Percentiles rank a stretch among this genome's conserved stretches.
Conservation (phyloP, 2,113 vertebrate genomes). For the Rhea americana region DNA sequence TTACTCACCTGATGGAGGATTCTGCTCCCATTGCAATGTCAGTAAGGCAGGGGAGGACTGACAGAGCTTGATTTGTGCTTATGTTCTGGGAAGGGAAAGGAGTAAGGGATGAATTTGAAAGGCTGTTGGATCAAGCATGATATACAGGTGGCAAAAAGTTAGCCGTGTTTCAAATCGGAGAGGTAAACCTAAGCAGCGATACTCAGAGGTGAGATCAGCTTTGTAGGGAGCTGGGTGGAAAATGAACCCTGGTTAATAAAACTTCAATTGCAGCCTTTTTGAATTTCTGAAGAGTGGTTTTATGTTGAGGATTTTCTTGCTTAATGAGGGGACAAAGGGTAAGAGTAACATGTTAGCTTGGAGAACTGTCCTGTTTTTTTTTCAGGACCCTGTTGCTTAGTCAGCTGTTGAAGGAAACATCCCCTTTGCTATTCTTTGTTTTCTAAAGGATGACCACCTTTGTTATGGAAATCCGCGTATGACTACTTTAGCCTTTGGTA, state of each 20-base stretch:
- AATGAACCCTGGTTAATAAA: not conserved
- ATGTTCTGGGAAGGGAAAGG: not conserved
- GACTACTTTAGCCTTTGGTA: not conserved
- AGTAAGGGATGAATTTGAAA: not conserved
- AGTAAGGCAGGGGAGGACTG: not conserved
- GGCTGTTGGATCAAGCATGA: not conserved
- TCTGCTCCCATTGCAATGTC: not conserved
- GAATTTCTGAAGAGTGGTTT: not conserved
- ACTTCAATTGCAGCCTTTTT: not conserved
- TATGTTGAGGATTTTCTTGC: not conserved
- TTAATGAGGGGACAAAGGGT: no score
- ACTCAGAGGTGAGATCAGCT: accelerated
- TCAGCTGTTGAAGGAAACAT: accelerated
- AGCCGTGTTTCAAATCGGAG: not conserved
- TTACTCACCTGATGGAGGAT: accelerated
- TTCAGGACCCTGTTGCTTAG: not conserved
- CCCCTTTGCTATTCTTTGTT: not conserved
- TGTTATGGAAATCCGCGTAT: accelerated
- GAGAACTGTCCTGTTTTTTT: not conserved
- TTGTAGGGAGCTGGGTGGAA: not conserved
- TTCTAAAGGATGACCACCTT: not conserved
- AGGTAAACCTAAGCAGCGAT: not conserved
- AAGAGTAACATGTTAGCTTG: not conserved
- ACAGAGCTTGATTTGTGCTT: no score
- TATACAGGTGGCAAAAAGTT: not conserved